Conservation (phyloP, 92 coral and sea anemone genomes). For the Parazoanthus atlanticus region DNA sequence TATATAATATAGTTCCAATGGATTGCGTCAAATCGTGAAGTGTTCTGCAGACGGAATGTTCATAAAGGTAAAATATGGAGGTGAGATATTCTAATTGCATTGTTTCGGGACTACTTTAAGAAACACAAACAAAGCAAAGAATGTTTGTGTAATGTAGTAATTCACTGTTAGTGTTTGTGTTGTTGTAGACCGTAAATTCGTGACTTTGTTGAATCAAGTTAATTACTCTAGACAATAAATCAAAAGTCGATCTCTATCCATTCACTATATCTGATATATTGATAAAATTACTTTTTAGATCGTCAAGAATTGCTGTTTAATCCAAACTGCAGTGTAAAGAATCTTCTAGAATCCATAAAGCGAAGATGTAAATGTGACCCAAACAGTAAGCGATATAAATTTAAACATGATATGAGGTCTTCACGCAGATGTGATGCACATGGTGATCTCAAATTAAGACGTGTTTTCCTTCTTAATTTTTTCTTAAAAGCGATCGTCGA, state of each 20-base stretch:
- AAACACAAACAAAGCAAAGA: conserved; percentile 22
- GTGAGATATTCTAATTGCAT: conserved; percentile 51
- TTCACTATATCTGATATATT: background rate
- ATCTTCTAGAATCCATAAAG: conserved; percentile 87
- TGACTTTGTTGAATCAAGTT: conserved; percentile 1
- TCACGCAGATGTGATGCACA: background rate
- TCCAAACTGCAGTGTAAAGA: conserved; percentile 87
- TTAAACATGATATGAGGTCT: too few relatives aligned
- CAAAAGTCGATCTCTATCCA: background rate
- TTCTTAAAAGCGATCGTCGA: conserved; percentile 71
- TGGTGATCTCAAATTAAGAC: background rate
- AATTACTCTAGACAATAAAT: background rate
- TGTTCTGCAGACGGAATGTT: conserved; percentile 58
- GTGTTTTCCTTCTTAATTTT: background rate
- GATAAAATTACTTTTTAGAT: conserved; percentile 45
- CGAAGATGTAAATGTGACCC: conserved; percentile 83
- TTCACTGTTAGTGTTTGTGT: background rate
- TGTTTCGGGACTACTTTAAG: background rate
- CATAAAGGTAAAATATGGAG: conserved; percentile 94
- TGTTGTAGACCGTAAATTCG: background rate
- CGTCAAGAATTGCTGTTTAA: conserved; percentile 86
- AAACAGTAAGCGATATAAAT: conserved; percentile 52
- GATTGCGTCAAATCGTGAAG: background rate
- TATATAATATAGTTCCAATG: background rate
- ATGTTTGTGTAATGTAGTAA: conserved; percentile 30